phyloP scores from a whole-genome alignment of 2,797 vertebrate species.

The Pipistrellus pygmaeus region DNA sequence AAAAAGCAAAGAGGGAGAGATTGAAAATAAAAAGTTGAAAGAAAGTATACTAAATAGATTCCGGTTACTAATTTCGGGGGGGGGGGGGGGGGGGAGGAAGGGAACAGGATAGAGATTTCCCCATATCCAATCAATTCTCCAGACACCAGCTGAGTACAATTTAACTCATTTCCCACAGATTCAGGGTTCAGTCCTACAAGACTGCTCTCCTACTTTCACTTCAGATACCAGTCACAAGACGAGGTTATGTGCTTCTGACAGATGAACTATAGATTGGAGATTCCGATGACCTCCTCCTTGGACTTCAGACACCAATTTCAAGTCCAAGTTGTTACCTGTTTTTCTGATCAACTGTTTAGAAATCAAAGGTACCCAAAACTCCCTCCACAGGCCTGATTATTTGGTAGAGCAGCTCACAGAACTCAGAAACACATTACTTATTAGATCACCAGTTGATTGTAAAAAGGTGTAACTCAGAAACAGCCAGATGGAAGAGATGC shows the following conservation, averaged over 20 bases:
- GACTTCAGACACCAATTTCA: not conserved
- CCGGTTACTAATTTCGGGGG: not conserved
- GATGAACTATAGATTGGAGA: not conserved
- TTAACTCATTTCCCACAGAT: not conserved
- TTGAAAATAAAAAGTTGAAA: not conserved
- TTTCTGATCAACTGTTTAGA: not conserved
- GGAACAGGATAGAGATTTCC: not conserved
- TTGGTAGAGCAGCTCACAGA: not conserved
- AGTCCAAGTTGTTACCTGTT: not conserved
- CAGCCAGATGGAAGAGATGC: not conserved
- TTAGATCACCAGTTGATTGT: not conserved
- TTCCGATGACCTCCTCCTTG: too few species aligned
- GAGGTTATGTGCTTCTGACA: not conserved
- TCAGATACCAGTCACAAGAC: not conserved
- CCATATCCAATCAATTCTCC: not conserved
- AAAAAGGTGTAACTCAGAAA: not conserved
- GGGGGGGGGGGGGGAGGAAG: accelerated
- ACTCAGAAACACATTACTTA: not conserved
- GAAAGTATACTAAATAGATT: not conserved
- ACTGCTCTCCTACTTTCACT: not conserved
- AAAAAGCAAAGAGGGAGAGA: not conserved
- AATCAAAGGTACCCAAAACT: not conserved
- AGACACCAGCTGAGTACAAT: not conserved
- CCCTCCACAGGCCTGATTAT: not conserved
- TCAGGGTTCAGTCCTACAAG: not conserved